A percentile compares a stretch with the other conserved stretches of the same genome.
Evolutionary conservation across 2,797 vertebrate species (phyloP).

Genomic region (Hephaestus fuliginosus): DNA sequence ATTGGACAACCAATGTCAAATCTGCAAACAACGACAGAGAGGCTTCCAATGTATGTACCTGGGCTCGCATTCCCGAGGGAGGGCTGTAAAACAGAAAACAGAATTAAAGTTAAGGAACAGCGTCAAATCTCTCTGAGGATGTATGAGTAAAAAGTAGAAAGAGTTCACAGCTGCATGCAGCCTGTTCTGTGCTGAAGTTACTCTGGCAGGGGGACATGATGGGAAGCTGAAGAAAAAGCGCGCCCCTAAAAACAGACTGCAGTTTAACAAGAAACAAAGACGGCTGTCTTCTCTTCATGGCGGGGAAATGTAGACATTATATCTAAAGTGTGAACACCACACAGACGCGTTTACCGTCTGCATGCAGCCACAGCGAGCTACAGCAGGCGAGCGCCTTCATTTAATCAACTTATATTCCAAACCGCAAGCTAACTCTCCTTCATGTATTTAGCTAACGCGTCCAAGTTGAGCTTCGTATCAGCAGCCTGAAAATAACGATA

Average conservation of each 20-base stretch:
- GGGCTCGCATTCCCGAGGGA: slow-evolving; percentile 98
- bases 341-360: neutral
- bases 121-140: neutral
- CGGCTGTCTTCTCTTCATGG: slow-evolving; percentile 26
- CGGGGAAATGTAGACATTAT: neutral
- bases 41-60: slow-evolving; percentile 85
- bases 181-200: neutral
- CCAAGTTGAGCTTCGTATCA: slow-evolving; percentile 40
- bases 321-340: neutral
- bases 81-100: slow-evolving; percentile 87
- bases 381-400: neutral
- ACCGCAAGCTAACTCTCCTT: slow-evolving; percentile 58
- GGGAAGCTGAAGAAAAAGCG: slow-evolving; percentile 67
- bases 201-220: neutral
- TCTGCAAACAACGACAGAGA: neutral
- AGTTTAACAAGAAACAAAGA: slow-evolving; percentile 66
- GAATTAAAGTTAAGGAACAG: neutral
- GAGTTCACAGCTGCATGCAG: no score
- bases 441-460: slow-evolving; percentile 53
- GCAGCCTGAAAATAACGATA: neutral
- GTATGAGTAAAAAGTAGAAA: neutral
- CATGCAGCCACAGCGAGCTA: neutral
- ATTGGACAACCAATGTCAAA: neutral
- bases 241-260: slow-evolving; percentile 57
- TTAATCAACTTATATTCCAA: slow-evolving; percentile 47